Base-by-base conservation (phyloP, 1,140 invertebrate genomes). In the Prorops nasuta region DNA sequence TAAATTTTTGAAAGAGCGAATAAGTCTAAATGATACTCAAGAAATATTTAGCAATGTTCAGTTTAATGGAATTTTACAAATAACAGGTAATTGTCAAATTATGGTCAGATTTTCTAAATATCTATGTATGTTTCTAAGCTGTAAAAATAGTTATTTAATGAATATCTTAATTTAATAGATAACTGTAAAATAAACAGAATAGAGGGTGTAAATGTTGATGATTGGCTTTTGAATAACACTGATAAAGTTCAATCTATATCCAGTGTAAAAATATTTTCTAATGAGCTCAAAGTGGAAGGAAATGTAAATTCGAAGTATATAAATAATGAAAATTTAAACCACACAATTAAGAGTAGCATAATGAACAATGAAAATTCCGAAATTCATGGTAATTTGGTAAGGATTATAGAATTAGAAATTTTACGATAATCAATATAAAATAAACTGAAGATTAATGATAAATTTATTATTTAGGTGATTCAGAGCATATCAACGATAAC, bases 361-460 rank as follows among this genome's bases (percentile, higher is more conserved):
- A 44, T 59, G 12, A 62, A 61, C n/a, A 22, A 59, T 19, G 58
- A 66, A 22, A 41, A 68, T 14, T 47, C 56, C 6, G 41, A 60
- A 1, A 63, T 74, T 3, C 21, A 31, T 10, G 72, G 68, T 37
- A 45, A 72, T 19, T 35, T 74, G 42, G 71, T 74, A 49, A 52
- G 53, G 32, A 37, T 28, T 28, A 28, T 28, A 28, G 10, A 28
- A 28, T 28, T 28, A 4, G 24, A 28, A 4, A 28, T 4, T 4
- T 28, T 28, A 6, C 10, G 4, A 28, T 10, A 28, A 10, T 6
- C 4, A 28, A 10, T 6, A 6, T 28, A 6, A 28, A 28, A 4
- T 28, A 6, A 28, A 28, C 10, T 28, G 24, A 28, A 28, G 4
- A 28, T 28, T 4, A 28, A 28, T 28, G 4, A 28, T 6, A 4